Evolutionary conservation across 2,113 vertebrate genomes (phyloP).

Genomic region (Rhea pennata): DNA sequence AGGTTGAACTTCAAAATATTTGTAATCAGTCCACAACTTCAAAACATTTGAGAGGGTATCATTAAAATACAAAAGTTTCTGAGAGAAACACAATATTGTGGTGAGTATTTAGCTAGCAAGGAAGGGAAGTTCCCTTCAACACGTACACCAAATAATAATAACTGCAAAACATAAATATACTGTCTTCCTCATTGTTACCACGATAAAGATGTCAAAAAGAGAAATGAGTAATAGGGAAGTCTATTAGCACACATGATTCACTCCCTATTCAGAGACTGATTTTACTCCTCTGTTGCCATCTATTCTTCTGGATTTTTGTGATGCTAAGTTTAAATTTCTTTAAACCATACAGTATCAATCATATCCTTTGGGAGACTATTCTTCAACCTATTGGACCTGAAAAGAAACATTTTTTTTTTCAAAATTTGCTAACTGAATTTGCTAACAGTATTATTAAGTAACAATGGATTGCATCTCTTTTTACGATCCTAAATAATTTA

Average conservation of each 20-base stretch:
- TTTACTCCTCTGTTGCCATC: background rate
- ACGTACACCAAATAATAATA: background rate
- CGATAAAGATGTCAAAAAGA: background rate
- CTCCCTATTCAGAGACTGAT: background rate
- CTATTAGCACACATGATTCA: background rate
- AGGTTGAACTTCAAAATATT: slow-evolving; percentile 25
- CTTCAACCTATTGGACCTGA: background rate
- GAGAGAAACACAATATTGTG: background rate
- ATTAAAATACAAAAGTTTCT: background rate
- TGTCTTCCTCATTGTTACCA: background rate
- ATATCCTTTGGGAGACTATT: background rate
- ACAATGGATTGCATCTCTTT: slow-evolving; percentile 20
- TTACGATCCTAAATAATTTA: slow-evolving; percentile 32
- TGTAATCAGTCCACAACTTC: background rate
- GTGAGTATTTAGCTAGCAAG: background rate
- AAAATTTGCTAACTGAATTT: background rate
- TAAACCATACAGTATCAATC: background rate
- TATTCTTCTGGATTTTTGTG: background rate
- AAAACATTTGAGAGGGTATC: background rate
- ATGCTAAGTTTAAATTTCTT: slow-evolving; percentile 17
- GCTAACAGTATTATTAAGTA: background rate
- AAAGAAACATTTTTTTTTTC: background rate
- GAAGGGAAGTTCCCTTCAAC: background rate
- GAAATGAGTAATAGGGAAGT: background rate
- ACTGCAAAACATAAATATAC: background rate